These are phyloP conservation scores for Aporophyla lueneburgensis DNA, from an alignment of 2,888 invertebrate species.

Conservation along the genomic window DNA sequence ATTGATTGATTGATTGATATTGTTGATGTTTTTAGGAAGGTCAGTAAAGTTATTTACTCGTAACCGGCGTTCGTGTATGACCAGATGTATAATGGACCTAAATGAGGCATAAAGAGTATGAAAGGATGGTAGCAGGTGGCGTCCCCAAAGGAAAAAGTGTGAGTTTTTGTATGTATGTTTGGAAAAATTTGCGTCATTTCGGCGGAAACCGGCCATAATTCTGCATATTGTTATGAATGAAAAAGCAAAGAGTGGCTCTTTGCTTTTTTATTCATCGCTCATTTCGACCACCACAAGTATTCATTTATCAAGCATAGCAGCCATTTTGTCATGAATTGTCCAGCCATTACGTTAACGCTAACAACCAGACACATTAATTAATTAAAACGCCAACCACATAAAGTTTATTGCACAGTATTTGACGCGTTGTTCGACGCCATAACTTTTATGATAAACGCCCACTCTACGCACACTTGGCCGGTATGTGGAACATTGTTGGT, in stretches of 20 bases:
- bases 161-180: neutral
- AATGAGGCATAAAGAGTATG: too few relatives aligned
- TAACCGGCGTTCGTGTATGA: too few relatives aligned
- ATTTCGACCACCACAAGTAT: neutral
- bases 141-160: too few relatives aligned
- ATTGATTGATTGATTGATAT: too few relatives aligned
- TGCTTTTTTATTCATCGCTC: too few relatives aligned
- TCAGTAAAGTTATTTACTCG: too few relatives aligned
- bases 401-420: constrained; percentile 60
- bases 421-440: constrained; percentile 54
- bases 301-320: neutral
- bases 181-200: neutral
- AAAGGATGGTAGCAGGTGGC: too few relatives aligned
- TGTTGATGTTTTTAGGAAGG: too few relatives aligned
- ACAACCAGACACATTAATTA: constrained; percentile 43
- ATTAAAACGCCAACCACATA: constrained; percentile 43
- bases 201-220: neutral
- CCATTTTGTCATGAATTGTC: constrained; percentile 6
- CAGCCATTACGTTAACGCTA: constrained; percentile 2
- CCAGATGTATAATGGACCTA: too few relatives aligned
- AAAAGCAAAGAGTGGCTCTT: neutral
- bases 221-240: neutral
- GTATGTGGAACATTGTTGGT: constrained; percentile 29
- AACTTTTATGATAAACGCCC: constrained; percentile 58
- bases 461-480: constrained; percentile 21